Percentiles rank a stretch among this genome's conserved stretches.
Evolutionary conservation across 2,888 invertebrate genomes (phyloP).

Genomic region (Timema podura): DNA sequence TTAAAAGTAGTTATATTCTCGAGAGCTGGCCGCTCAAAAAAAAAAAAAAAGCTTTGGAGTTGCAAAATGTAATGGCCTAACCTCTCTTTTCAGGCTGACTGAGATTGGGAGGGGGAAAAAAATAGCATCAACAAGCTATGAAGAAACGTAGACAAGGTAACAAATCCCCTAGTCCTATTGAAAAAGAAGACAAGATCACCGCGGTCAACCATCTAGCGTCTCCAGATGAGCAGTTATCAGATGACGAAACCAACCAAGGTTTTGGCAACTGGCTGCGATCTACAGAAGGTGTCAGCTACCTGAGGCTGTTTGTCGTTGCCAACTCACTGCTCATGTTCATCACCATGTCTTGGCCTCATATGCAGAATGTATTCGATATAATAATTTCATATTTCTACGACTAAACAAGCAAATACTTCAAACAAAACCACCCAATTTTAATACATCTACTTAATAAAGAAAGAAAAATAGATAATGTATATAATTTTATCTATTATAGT

Average conservation of each 20-base stretch:
- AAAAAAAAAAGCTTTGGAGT: no score
- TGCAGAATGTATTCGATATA: constrained; percentile 55
- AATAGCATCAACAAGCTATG: constrained; percentile 5
- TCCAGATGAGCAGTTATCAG: constrained; percentile 6
- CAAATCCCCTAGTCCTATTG: neutral
- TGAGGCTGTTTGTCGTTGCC: constrained; percentile 75
- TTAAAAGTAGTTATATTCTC: no score
- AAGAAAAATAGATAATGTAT: no score
- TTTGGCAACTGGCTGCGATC: constrained; percentile 41
- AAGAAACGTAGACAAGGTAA: constrained; percentile 21
- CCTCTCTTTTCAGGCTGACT: no score
- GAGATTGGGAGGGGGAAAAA: no score
- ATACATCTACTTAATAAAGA: neutral
- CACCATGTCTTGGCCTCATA: constrained; percentile 69
- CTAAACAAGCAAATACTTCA: constrained; percentile 34
- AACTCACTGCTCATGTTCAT: constrained; percentile 69
- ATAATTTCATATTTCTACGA: constrained; percentile 44
- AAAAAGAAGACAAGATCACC: neutral
- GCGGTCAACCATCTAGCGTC: neutral
- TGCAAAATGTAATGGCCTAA: no score
- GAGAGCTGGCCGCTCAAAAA: no score
- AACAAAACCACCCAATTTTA: neutral
- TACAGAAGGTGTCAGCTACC: constrained; percentile 65
- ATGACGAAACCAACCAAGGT: constrained; percentile 27
- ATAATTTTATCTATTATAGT: no score